Conservation (phyloP, 1,140 invertebrate species). For the Nebria ingens region DNA sequence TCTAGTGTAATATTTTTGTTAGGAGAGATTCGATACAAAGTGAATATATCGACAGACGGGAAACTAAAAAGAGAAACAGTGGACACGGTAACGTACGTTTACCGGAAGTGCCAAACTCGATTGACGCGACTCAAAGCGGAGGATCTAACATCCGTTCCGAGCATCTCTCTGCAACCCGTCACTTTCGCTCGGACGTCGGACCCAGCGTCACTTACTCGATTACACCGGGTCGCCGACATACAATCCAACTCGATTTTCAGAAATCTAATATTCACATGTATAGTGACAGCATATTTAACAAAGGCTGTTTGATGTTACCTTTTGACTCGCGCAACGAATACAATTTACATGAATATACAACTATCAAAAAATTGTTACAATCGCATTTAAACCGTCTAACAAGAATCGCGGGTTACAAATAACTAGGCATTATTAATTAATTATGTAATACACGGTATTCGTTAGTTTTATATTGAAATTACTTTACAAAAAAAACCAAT, state of each 20-base stretch:
- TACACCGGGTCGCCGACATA: neutral
- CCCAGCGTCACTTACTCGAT: neutral
- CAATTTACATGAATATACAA: no score
- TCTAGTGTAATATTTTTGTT: no score
- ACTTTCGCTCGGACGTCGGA: neutral
- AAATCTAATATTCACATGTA: neutral
- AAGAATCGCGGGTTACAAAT: no score
- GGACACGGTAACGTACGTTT: neutral
- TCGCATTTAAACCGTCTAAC: no score
- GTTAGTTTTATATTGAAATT: no score
- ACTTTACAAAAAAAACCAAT: no score
- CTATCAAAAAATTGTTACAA: no score
- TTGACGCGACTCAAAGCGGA: slow-evolving; percentile 6
- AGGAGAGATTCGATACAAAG: no score
- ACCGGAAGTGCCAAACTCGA: slow-evolving; percentile 5
- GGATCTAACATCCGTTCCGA: no score
- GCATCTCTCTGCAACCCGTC: neutral
- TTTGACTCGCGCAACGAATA: no score
- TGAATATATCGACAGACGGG: neutral
- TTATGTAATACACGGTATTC: no score
- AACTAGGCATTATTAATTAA: no score
- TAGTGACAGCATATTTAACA: neutral
- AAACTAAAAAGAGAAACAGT: slow-evolving; percentile 6
- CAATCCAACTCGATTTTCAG: neutral
- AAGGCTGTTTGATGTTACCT: neutral